These are phyloP conservation scores for Tiliacea aurago DNA, from an alignment of 2,888 invertebrate species.

Conservation along the genomic window DNA sequence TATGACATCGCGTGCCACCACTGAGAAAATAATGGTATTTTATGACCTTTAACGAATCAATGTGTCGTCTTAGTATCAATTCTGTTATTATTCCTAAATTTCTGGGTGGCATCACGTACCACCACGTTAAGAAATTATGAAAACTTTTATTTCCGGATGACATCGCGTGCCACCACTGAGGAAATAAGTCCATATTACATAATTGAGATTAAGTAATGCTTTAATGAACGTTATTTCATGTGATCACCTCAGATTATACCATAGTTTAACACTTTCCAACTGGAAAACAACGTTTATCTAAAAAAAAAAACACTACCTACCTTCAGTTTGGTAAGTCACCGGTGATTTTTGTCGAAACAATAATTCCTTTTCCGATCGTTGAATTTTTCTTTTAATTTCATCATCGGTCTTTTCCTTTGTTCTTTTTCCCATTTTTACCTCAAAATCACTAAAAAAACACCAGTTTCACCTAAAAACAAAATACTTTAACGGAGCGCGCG, in stretches of 20 bases:
- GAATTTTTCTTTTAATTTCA: no score
- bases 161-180: background rate
- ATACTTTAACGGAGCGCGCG: no score
- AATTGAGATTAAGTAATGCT: background rate
- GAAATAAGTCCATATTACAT: background rate
- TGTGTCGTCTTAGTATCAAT: background rate
- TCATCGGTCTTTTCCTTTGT: background rate
- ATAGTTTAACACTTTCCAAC: background rate
- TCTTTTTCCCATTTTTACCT: conserved; percentile 1
- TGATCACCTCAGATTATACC: no score
- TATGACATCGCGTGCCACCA: no score
- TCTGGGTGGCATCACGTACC: conserved; percentile 1
- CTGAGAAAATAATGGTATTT: conserved; percentile 8
- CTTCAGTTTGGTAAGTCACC: background rate
- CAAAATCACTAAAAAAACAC: no score
- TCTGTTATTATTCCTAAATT: background rate
- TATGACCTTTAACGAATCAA: background rate
- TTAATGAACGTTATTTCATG: background rate
- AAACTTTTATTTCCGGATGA: background rate
- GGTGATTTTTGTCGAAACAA: background rate
- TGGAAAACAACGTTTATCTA: background rate
- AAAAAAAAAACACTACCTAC: background rate
- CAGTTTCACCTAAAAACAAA: no score
- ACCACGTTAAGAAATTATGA: background rate
- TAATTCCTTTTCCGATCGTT: conserved; percentile 10